Percentiles rank a stretch among this genome's conserved stretches.
Conservation (phyloP, 2,113 vertebrate genomes). For the Pavo muticus region DNA sequence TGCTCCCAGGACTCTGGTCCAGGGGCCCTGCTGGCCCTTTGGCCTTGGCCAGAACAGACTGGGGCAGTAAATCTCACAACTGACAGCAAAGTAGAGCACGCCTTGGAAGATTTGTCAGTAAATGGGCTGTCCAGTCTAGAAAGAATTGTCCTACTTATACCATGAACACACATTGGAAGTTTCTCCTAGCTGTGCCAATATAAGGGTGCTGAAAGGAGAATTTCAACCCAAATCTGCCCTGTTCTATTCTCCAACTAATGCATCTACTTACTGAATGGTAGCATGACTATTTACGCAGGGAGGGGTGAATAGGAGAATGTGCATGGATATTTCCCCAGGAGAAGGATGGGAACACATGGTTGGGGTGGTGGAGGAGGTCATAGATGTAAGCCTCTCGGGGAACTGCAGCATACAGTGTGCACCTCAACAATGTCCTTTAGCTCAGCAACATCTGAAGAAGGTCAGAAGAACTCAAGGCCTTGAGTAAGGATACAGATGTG, state of each 20-base stretch:
- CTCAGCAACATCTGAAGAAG: not conserved
- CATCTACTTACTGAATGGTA: not conserved
- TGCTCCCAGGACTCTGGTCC: not conserved
- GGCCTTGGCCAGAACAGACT: not conserved
- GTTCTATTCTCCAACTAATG: not conserved
- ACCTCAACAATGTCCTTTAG: not conserved
- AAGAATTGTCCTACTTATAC: not conserved
- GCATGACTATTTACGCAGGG: not conserved
- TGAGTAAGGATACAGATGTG: fast-evolving
- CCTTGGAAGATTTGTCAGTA: not conserved
- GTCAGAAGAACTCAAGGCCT: not conserved
- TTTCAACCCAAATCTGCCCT: not conserved
- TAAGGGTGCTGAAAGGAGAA: not conserved
- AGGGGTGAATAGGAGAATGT: not conserved
- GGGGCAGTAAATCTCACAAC: not conserved
- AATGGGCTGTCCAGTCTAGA: not conserved
- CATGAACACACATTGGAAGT: not conserved
- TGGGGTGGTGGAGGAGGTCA: not conserved
- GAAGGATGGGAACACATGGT: fast-evolving
- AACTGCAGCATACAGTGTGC: not conserved
- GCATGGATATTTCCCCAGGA: not conserved
- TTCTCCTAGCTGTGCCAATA: not conserved
- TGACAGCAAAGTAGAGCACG: fast-evolving
- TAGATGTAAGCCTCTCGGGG: not conserved
- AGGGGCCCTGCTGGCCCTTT: not conserved